These are phyloP conservation scores for Anguilla megastoma DNA, from an alignment of 2,797 vertebrate genomes.

Conservation along the genomic window DNA sequence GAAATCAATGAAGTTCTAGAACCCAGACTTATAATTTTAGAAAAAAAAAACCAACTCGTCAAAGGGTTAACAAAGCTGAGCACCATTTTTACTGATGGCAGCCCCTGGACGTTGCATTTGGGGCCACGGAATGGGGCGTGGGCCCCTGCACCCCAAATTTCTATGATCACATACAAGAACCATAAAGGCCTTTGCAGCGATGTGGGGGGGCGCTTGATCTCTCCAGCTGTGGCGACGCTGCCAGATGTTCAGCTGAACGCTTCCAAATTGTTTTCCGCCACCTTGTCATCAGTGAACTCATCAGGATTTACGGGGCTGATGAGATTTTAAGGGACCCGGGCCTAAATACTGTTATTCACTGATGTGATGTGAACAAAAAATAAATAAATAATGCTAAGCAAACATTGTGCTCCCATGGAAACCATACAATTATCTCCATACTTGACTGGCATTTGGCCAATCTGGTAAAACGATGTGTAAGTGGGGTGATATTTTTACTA, in stretches of 20 bases:
- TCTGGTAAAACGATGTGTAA: background rate
- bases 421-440: background rate
- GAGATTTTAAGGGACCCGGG: background rate
- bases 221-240: background rate
- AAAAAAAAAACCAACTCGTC: background rate
- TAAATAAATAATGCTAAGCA: background rate
- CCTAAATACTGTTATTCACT: background rate
- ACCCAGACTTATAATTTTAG: too few relatives aligned
- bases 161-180: conserved; percentile 39
- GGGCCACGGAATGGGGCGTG: background rate
- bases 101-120: background rate
- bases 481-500: background rate
- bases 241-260: conserved; percentile 10
- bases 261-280: background rate
- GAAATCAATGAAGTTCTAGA: too few relatives aligned
- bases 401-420: background rate
- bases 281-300: conserved; percentile 8
- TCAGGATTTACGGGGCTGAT: background rate
- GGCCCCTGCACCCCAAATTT: background rate
- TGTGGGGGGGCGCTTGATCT: conserved; percentile 2
- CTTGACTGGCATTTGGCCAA: background rate
- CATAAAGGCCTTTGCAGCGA: conserved; percentile 44
- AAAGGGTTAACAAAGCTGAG: background rate
- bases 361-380: background rate
- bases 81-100: background rate